Conservation (phyloP, 30 jellyfish, hydroid and myxozoan species). For the Chrysaora quinquecirrha region DNA sequence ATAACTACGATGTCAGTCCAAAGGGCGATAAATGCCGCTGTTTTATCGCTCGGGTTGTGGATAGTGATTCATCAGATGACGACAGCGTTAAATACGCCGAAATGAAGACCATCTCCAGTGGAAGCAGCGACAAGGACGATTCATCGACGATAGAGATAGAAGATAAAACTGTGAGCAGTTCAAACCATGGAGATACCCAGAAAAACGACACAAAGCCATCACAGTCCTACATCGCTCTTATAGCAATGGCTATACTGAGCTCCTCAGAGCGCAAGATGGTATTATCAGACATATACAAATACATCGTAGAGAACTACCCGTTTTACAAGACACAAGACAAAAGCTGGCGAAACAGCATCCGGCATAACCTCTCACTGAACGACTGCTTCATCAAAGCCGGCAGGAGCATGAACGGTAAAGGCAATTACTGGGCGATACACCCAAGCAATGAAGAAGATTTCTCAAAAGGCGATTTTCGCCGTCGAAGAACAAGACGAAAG, state of each 20-base stretch:
- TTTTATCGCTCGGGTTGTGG: neutral
- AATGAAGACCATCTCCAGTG: neutral
- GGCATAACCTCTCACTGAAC: conserved; percentile 83
- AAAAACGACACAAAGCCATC: conserved; percentile 60
- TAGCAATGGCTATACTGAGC: conserved; percentile 86
- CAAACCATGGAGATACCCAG: neutral
- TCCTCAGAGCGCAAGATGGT: conserved; percentile 75
- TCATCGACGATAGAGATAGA: neutral
- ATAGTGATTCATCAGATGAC: neutral
- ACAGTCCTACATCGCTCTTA: conserved; percentile 86
- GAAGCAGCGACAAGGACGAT: neutral
- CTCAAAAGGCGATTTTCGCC: conserved; percentile 86
- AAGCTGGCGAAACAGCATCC: conserved; percentile 94
- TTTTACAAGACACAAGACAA: conserved; percentile 84
- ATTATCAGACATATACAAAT: conserved; percentile 75
- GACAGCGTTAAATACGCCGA: neutral
- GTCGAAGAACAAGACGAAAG: conserved; percentile 84
- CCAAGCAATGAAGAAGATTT: conserved; percentile 89
- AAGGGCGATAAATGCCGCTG: neutral
- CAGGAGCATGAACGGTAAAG: conserved; percentile 91
- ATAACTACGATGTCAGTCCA: neutral
- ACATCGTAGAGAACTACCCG: conserved; percentile 79
- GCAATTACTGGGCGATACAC: conserved; percentile 92
- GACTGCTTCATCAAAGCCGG: conserved; percentile 92
- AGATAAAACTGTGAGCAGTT: neutral